Evolutionary conservation across 2,113 vertebrate genomes (phyloP).

Genomic region (Rhegmatorhina hoffmannsi): DNA sequence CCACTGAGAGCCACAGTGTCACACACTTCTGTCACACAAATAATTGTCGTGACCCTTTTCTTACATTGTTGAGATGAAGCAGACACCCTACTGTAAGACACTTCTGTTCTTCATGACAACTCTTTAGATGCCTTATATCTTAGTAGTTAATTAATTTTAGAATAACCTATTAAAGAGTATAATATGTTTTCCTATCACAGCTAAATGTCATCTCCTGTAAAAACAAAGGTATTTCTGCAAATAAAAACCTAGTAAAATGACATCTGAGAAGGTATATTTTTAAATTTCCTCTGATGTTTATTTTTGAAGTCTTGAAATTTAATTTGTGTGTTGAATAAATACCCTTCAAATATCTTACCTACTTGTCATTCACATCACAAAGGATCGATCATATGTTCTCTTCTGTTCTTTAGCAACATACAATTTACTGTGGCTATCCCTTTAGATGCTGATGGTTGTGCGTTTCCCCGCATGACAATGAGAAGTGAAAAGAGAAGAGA

Average conservation of each 20-base stretch:
- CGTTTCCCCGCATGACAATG: neutral
- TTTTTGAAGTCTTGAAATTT: conserved; percentile 61
- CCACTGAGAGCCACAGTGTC: neutral
- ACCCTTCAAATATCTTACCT: neutral
- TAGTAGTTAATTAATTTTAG: conserved; percentile 60
- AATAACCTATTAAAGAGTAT: conserved; percentile 52
- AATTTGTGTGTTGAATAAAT: conserved; percentile 54
- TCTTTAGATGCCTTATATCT: conserved; percentile 14
- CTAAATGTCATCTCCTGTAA: conserved; percentile 56
- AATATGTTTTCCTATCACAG: conserved; percentile 41
- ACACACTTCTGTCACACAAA: accelerated
- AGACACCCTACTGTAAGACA: neutral
- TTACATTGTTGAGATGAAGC: neutral
- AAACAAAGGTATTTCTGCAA: conserved; percentile 47
- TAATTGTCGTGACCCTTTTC: neutral
- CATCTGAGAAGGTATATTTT: conserved; percentile 36
- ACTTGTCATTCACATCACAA: conserved; percentile 15
- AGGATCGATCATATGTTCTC: neutral
- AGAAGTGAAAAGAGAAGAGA: neutral
- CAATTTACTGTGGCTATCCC: neutral
- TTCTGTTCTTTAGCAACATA: conserved; percentile 25
- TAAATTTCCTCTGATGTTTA: conserved; percentile 58
- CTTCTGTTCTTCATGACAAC: neutral
- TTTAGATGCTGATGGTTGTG: neutral
- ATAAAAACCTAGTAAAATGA: conserved; percentile 44